These are phyloP conservation scores for Galaxias olidus DNA, from an alignment of 2,797 vertebrate genomes.

Conservation along the genomic window DNA sequence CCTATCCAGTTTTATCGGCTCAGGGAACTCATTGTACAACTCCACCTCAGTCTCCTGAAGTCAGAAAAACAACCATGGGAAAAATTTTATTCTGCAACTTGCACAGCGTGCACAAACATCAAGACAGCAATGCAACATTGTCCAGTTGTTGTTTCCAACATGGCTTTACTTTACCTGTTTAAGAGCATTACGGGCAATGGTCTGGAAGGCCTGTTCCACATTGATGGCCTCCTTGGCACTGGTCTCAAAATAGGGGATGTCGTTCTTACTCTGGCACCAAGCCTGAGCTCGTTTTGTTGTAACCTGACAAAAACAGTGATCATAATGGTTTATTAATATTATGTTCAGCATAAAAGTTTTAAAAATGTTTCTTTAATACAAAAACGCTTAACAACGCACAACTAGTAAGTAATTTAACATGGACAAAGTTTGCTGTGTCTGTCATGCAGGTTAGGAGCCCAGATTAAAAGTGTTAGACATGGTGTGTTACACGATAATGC, in stretches of 20 bases:
- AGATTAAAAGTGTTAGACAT: too few species aligned
- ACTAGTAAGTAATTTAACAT: too few species aligned
- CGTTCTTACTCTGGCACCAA: conserved; percentile 99
- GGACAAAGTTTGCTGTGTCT: too few species aligned
- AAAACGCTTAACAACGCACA: too few species aligned
- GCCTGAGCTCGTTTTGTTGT: conserved; percentile 97
- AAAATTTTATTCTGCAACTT: neutral
- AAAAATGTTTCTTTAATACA: too few species aligned
- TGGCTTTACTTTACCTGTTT: conserved; percentile 84
- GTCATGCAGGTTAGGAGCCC: too few species aligned
- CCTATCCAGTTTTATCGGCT: conserved; percentile 98
- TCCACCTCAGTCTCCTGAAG: conserved; percentile 97
- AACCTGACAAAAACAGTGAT: conserved; percentile 75
- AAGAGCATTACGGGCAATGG: conserved; percentile 98
- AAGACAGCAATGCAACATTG: too few species aligned
- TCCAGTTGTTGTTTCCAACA: too few species aligned
- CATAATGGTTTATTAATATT: neutral
- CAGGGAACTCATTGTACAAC: conserved; percentile 98
- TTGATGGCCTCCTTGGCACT: conserved; percentile 99
- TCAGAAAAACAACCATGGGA: conserved; percentile 11
- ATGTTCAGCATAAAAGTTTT: too few species aligned
- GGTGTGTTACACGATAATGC: too few species aligned
- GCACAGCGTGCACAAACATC: too few species aligned
- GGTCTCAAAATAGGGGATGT: conserved; percentile 99
- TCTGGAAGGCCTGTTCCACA: conserved; percentile 99